Evolutionary conservation across 2,113 vertebrate genomes (phyloP).

Genomic region (Athene noctua): DNA sequence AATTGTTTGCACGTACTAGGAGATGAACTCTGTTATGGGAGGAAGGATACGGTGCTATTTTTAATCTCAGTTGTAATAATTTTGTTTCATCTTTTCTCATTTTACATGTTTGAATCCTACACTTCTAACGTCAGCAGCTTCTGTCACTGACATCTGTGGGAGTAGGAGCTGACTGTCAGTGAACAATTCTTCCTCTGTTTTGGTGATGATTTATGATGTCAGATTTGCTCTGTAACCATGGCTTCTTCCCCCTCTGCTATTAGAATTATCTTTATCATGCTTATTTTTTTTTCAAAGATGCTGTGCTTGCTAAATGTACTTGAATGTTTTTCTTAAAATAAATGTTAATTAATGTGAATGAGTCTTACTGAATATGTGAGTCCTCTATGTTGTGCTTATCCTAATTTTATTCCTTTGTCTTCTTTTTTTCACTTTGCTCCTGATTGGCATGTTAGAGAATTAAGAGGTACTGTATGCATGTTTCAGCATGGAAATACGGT

Average conservation of each 20-base stretch:
- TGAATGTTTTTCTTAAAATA: slow-evolving; percentile 1
- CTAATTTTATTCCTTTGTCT: slow-evolving; percentile 68
- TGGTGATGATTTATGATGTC: not conserved
- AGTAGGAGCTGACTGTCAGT: not conserved
- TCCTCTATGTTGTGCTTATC: slow-evolving; percentile 41
- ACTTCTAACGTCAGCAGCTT: not conserved
- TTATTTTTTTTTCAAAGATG: not conserved
- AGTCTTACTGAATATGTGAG: slow-evolving; percentile 33
- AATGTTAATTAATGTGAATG: not conserved
- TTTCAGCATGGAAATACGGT: slow-evolving; percentile 35
- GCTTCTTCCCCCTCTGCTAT: not conserved
- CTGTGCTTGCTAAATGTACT: not conserved
- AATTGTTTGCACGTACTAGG: not conserved
- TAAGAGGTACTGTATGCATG: slow-evolving; percentile 72
- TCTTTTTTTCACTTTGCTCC: slow-evolving; percentile 60
- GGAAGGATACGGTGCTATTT: not conserved
- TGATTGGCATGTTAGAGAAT: slow-evolving; percentile 67
- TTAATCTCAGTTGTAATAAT: not conserved
- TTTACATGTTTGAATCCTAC: not conserved
- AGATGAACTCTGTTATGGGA: not conserved
- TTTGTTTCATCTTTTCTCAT: not conserved
- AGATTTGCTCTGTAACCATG: slow-evolving; percentile 4
- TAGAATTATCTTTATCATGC: not conserved
- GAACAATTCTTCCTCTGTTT: not conserved
- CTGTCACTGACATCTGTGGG: slow-evolving; percentile 12